Evolutionary conservation across 1,140 invertebrate genomes (phyloP).

Genomic region (Aphelinus certus): DNA sequence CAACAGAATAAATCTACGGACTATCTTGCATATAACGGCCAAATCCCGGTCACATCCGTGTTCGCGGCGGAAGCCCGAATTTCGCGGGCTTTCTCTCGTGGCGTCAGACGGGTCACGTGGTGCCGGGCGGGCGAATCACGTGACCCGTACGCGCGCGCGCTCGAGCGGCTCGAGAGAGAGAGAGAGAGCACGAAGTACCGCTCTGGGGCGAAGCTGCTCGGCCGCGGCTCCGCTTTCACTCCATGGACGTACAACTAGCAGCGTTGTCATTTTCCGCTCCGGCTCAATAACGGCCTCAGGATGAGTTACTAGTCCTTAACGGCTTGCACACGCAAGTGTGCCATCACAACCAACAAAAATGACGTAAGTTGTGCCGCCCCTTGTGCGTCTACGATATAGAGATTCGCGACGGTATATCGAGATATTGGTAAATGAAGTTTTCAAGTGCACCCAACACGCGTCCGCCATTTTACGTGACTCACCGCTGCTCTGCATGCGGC

Average conservation of each 20-base stretch:
- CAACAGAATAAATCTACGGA: no score
- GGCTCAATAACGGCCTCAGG: conserved; percentile 47
- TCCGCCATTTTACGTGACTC: conserved; percentile 5
- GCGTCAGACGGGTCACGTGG: no score
- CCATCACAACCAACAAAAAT: conserved; percentile 56
- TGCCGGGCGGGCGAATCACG: no score
- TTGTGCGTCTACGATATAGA: background rate
- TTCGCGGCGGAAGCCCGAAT: no score
- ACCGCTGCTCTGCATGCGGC: background rate
- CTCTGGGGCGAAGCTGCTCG: background rate
- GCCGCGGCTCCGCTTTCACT: conserved; percentile 26
- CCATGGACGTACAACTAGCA: conserved; percentile 33
- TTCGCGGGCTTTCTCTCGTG: no score
- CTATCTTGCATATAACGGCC: no score
- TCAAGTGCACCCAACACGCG: background rate
- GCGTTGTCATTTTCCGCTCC: background rate
- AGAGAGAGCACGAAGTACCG: no score
- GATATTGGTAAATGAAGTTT: no score
- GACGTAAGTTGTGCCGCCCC: conserved; percentile 52
- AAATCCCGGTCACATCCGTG: no score
- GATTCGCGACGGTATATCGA: no score
- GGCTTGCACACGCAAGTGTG: conserved; percentile 63
- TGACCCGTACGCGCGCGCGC: no score
- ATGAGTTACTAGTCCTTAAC: conserved; percentile 58
- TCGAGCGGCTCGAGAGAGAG: no score